Evolutionary conservation across 1,140 invertebrate species (phyloP).

Genomic region (Calephelis nemesis): DNA sequence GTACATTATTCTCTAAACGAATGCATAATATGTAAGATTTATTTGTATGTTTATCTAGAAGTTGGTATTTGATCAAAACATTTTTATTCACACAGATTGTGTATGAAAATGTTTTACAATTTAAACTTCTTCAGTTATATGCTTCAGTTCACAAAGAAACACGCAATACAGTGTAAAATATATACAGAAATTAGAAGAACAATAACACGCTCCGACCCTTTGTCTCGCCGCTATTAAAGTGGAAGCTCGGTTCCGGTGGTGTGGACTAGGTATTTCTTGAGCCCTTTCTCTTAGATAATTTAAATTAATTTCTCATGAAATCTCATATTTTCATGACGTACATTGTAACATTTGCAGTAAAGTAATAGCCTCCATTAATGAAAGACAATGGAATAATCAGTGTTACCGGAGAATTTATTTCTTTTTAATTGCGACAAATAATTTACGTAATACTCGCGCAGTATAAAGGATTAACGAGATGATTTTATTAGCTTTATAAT

Average conservation of each 20-base stretch:
- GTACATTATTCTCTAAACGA: too few relatives aligned
- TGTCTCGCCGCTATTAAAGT: conserved; percentile 59
- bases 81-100: too few relatives aligned
- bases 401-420: conserved; percentile 13
- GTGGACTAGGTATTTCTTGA: conserved; percentile 60
- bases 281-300: conserved; percentile 68
- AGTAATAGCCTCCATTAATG: conserved; percentile 15
- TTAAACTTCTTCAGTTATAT: conserved; percentile 19
- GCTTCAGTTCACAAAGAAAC: conserved; percentile 8
- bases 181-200: conserved; percentile 47
- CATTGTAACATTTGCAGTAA: conserved; percentile 19
- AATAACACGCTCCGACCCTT: conserved; percentile 61
- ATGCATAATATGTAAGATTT: too few relatives aligned
- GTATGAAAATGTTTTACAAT: neutral
- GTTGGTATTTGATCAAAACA: neutral
- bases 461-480: too few relatives aligned
- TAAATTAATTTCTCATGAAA: conserved; percentile 68
- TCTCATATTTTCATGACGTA: conserved; percentile 26
- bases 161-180: conserved; percentile 16
- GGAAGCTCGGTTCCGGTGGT: conserved; percentile 54
- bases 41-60: neutral
- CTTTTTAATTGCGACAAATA: conserved; percentile 9
- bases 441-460: neutral
- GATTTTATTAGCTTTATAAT: too few relatives aligned
- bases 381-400: conserved; percentile 10